phyloP scores from a whole-genome alignment of 2,888 invertebrate species.

The Leptinotarsa peninsularis region DNA sequence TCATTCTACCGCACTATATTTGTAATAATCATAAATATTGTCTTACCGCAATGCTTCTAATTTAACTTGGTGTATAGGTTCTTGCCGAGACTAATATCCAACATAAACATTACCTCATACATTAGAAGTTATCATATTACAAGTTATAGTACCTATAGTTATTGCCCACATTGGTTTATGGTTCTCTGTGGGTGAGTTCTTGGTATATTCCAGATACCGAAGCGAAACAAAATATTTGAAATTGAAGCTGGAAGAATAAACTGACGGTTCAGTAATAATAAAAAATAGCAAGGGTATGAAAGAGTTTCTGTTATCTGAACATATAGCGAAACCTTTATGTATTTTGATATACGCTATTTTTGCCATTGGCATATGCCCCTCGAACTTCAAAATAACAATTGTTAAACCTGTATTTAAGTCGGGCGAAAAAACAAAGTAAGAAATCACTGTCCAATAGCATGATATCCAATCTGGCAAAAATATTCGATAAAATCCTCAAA shows the following conservation, averaged over 20 bases:
- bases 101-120: constrained; percentile 26
- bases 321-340: too few species aligned
- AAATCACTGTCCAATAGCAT: too few species aligned
- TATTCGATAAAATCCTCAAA: too few species aligned
- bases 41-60: constrained; percentile 19
- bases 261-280: too few species aligned
- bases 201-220: not conserved
- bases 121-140: constrained; percentile 23
- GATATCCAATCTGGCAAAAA: too few species aligned
- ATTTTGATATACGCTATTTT: too few species aligned
- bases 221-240: constrained; percentile 1
- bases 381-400: too few species aligned
- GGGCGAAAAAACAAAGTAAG: too few species aligned
- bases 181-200: constrained; percentile 17
- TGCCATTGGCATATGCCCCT: too few species aligned
- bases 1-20: constrained; percentile 22
- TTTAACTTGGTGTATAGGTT: constrained; percentile 21
- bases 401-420: too few species aligned
- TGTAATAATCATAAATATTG: constrained; percentile 26
- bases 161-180: constrained; percentile 19
- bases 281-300: too few species aligned
- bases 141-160: constrained; percentile 22
- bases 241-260: not conserved
- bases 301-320: too few species aligned
- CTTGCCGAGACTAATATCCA: constrained; percentile 23